phyloP scores from a whole-genome alignment of 2,888 invertebrate genomes.

The Globia sparganii region DNA sequence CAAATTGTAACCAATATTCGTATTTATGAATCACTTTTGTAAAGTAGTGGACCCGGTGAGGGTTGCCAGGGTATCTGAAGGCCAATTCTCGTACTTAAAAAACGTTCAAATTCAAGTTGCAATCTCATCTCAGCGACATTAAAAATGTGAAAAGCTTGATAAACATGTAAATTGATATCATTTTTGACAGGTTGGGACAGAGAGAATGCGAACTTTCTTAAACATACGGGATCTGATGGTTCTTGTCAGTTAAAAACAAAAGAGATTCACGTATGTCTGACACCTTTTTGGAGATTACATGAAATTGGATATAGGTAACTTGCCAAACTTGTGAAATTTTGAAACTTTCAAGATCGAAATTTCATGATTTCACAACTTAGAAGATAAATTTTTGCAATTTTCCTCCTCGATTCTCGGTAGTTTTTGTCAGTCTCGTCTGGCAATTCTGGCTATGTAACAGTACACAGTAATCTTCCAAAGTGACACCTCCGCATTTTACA shows the following conservation, averaged over 20 bases:
- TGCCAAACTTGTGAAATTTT: not conserved
- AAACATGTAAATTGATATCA: too few species aligned
- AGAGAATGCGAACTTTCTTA: too few species aligned
- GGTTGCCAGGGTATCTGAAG: slow-evolving; percentile 15
- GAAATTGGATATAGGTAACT: not conserved
- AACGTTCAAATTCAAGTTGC: too few species aligned
- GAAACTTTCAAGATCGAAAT: not conserved
- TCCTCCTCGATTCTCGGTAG: not conserved
- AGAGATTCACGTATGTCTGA: not conserved
- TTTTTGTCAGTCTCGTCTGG: slow-evolving; percentile 12
- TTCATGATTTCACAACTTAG: too few species aligned
- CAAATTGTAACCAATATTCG: slow-evolving; percentile 52
- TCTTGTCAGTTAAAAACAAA: too few species aligned
- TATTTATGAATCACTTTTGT: slow-evolving; percentile 49
- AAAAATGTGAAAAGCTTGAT: too few species aligned
- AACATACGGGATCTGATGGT: too few species aligned
- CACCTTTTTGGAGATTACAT: not conserved
- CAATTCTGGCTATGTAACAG: slow-evolving; percentile 50
- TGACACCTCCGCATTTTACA: slow-evolving; percentile 72
- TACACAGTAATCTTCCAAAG: slow-evolving; percentile 67
- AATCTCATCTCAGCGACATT: too few species aligned
- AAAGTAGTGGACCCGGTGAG: slow-evolving; percentile 22
- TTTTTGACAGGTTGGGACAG: too few species aligned
- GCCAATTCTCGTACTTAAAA: too few species aligned
- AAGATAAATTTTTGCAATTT: slow-evolving; percentile 12